Evolutionary conservation across 1,140 invertebrate genomes (phyloP).

Genomic region (Sinella curviseta): DNA sequence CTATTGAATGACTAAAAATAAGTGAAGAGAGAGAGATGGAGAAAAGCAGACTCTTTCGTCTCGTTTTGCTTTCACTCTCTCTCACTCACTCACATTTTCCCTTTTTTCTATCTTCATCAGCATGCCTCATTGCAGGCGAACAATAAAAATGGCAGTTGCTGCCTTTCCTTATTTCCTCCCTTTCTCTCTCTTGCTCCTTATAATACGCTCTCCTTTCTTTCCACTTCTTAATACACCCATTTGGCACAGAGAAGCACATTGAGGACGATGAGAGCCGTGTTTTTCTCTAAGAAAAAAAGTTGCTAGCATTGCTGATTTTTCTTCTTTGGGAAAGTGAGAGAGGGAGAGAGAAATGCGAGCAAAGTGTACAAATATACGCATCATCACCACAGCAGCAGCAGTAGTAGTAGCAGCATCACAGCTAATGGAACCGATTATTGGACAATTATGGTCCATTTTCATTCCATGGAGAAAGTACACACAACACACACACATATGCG

Average conservation of each 20-base stretch:
- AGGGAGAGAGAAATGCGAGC: background rate
- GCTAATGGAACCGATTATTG: conserved; percentile 17
- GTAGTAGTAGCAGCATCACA: background rate
- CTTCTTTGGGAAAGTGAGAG: too few species aligned
- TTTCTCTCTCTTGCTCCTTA: background rate
- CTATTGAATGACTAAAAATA: too few species aligned
- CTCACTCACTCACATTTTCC: too few species aligned
- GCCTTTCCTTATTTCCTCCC: background rate
- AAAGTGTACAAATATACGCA: background rate
- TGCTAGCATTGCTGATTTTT: too few species aligned
- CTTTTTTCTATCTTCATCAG: conserved; percentile 10
- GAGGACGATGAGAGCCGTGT: too few species aligned
- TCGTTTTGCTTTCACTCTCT: background rate
- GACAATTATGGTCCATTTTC: conserved; percentile 23
- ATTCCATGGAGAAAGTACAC: background rate
- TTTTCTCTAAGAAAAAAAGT: too few species aligned
- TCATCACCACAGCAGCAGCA: background rate
- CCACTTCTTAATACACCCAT: background rate
- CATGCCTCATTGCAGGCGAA: conserved; percentile 1
- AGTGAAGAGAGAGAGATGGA: too few species aligned
- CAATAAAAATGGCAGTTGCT: conserved; percentile 5
- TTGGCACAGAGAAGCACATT: too few species aligned
- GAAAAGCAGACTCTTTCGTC: too few species aligned
- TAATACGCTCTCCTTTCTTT: too few species aligned
- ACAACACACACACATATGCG: conserved; percentile 25